Conservation (phyloP, 2,113 vertebrate genomes). For the Fulica atra region DNA sequence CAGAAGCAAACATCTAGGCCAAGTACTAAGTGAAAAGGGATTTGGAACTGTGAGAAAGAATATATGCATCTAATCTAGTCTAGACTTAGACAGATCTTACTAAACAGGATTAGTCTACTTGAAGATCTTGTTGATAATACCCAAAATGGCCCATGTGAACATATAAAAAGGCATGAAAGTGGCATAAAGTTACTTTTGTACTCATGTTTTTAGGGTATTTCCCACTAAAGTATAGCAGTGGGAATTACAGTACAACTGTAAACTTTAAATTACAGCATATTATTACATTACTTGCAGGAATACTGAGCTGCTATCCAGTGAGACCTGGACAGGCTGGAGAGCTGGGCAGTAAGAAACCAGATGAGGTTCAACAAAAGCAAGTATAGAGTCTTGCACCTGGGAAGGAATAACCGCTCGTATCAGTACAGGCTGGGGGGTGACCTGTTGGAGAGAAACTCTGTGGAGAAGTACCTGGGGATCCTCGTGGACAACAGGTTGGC, state of each 20-base stretch:
- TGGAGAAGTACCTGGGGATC: too few species aligned
- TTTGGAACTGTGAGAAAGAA: background rate
- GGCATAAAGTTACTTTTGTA: background rate
- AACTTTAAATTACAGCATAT: background rate
- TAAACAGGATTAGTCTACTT: background rate
- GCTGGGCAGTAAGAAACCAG: too few species aligned
- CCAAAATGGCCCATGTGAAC: fast-evolving
- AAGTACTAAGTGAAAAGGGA: background rate
- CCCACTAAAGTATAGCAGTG: background rate
- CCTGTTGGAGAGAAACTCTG: too few species aligned
- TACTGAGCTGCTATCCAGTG: too few species aligned
- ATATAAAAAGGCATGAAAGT: background rate
- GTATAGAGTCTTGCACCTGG: too few species aligned
- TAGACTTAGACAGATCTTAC: background rate
- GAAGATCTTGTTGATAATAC: background rate
- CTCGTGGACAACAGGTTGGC: too few species aligned
- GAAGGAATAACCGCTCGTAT: too few species aligned
- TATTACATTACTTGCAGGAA: background rate
- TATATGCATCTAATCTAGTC: background rate
- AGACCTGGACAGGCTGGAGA: too few species aligned
- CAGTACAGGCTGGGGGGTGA: too few species aligned
- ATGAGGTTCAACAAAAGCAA: too few species aligned
- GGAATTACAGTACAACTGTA: background rate
- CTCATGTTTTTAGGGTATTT: background rate
- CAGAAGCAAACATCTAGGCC: background rate